A percentile compares a stretch with the other conserved stretches of the same genome.
phyloP scores from a whole-genome alignment of 37 sponge, comb jelly and placozoan genomes.

The Beroe ovata region DNA sequence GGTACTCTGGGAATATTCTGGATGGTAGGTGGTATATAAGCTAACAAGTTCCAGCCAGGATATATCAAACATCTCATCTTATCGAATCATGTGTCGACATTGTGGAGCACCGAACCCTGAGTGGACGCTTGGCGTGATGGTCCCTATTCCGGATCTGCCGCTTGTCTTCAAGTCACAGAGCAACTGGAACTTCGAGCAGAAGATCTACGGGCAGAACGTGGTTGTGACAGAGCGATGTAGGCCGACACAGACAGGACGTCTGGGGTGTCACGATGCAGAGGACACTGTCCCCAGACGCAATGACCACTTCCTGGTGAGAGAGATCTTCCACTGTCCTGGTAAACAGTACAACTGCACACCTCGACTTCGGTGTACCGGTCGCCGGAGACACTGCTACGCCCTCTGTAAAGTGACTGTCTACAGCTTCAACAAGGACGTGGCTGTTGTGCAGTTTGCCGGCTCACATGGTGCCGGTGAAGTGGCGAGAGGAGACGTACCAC shows the following conservation, averaged over 20 bases:
- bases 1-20: background rate
- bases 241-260: background rate
- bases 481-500: background rate
- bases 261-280: background rate
- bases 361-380: background rate
- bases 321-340: background rate
- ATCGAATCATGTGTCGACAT: background rate
- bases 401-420: background rate
- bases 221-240: background rate
- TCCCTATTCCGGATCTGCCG: background rate
- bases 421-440: background rate
- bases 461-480: background rate
- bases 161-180: background rate
- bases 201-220: background rate
- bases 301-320: background rate
- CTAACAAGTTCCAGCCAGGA: background rate
- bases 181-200: background rate
- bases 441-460: background rate
- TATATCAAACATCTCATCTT: background rate
- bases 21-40: background rate
- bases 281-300: background rate
- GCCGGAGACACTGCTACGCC: slow-evolving; percentile 1
- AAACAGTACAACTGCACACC: background rate
- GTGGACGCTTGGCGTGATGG: background rate
- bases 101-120: background rate